Base-by-base conservation (phyloP, 1,140 invertebrate species). In the Lordiphosa mommai region DNA sequence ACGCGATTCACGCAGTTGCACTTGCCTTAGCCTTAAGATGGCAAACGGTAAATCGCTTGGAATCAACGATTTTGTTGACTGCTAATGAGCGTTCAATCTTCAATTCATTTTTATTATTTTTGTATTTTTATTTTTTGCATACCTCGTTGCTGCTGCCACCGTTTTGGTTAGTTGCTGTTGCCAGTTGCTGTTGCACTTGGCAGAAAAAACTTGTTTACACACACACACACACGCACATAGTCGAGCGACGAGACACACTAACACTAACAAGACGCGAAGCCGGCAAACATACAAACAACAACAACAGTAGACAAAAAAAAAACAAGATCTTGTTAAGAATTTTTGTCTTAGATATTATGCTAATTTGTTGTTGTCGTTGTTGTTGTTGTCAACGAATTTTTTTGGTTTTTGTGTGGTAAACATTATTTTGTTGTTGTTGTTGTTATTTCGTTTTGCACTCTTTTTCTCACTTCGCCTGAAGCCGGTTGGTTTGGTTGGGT, bases 161-260 rank as follows among this genome's bases (percentile, higher is more conserved):
- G 13, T 9, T 23, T 17, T 27, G 37, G 49, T 27, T 40, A 34
- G 53, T 70, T 70, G 66, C 46, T 64, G 33, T 53, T 48, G 36
- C 37, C 23, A 17, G 34, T 52, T 58, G 36, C 34, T 38, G 51
- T 34, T 61, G 13, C 64, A 49, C 57, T 61, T 73, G 52, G 51
- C 65, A 56, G 52, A 27, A 49, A 51, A 59, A 64, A 61, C 71
- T 61, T 63, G 66, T 68, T 68, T 72, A 53, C 58, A 79, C 72
- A 77, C 72, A 77, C 67, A 53, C 53, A 72, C 64, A 57, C 58
- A 56, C 29, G 20, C 32, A 49, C 33, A 16, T 20, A n/a, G n/a
- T n/a, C n/a, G n/a, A n/a, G 14, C 13, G 14, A 33, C 6, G 20
- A 23, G 5, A 61, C 48, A 66, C 58, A 73, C 46, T 36, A 23